A percentile compares a stretch with the other conserved stretches of the same genome.
Conservation (phyloP, 2,888 invertebrate genomes). For the Tiliacea citrago region DNA sequence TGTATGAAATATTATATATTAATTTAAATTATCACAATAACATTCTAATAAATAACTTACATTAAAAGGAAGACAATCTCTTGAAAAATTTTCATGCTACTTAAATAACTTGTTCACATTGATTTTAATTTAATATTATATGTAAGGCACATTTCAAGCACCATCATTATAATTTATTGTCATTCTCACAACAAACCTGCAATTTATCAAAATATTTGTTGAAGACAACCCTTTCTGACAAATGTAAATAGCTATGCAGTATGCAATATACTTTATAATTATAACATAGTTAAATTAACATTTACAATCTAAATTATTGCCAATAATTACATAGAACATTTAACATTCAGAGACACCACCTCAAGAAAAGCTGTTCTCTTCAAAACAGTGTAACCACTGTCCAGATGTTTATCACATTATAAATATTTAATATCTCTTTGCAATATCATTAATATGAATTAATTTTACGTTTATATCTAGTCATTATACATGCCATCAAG, state of each 20-base stretch:
- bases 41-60: conserved; percentile 67
- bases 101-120: conserved; percentile 60
- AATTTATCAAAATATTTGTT: conserved; percentile 36
- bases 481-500: conserved; percentile 98
- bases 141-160: conserved; percentile 76
- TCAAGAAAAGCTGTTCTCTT: conserved; percentile 46
- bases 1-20: conserved; percentile 54
- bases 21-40: conserved; percentile 75
- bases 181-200: conserved; percentile 42
- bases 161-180: conserved; percentile 63
- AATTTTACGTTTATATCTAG: conserved; percentile 75
- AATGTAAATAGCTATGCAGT: conserved; percentile 50
- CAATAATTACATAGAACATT: conserved; percentile 35
- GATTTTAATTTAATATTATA: conserved; percentile 56
- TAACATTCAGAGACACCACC: conserved; percentile 49
- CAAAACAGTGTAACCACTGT: conserved; percentile 26
- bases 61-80: conserved; percentile 70
- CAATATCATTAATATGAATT: conserved; percentile 53
- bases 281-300: conserved; percentile 37
- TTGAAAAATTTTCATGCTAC: conserved; percentile 63
- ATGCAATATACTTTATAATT: conserved; percentile 38
- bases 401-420: conserved; percentile 33
- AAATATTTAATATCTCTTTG: conserved; percentile 54
- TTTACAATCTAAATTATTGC: conserved; percentile 51
- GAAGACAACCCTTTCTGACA: conserved; percentile 31